phyloP scores from a whole-genome alignment of 2,797 vertebrate species.

The Tapera naevia region DNA sequence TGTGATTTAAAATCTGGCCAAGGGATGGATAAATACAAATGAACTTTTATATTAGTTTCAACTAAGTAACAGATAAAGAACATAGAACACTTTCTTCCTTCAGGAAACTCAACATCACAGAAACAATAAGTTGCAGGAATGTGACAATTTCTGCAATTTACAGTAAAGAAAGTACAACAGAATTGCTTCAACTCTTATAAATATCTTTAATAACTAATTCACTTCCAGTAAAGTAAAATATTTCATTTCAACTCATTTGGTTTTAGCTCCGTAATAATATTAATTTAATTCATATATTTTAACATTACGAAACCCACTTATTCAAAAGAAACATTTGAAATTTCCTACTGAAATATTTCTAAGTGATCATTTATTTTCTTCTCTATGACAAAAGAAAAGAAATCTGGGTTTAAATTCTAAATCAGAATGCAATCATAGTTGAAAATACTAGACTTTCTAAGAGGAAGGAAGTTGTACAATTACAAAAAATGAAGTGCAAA shows the following conservation, averaged over 20 bases:
- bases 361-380: not conserved
- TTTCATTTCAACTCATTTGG: not conserved
- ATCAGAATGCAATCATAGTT: not conserved
- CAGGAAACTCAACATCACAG: not conserved
- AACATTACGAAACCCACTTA: not conserved
- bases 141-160: not conserved
- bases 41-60: not conserved
- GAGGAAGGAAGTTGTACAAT: not conserved
- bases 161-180: not conserved
- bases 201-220: not conserved
- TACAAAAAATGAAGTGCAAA: not conserved
- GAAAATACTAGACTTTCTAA: not conserved
- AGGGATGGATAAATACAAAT: not conserved
- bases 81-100: not conserved
- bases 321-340: not conserved
- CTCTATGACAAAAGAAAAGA: not conserved
- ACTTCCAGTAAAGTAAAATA: not conserved
- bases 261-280: not conserved
- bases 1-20: not conserved
- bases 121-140: not conserved
- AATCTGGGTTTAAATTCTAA: not conserved
- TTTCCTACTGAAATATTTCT: not conserved
- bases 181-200: not conserved
- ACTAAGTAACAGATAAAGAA: not conserved
- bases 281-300: not conserved